Percentiles rank a stretch among this genome's conserved stretches.
These are phyloP conservation scores for Calliopum simillimum DNA, from an alignment of 2,888 invertebrate genomes.

Conservation along the genomic window DNA sequence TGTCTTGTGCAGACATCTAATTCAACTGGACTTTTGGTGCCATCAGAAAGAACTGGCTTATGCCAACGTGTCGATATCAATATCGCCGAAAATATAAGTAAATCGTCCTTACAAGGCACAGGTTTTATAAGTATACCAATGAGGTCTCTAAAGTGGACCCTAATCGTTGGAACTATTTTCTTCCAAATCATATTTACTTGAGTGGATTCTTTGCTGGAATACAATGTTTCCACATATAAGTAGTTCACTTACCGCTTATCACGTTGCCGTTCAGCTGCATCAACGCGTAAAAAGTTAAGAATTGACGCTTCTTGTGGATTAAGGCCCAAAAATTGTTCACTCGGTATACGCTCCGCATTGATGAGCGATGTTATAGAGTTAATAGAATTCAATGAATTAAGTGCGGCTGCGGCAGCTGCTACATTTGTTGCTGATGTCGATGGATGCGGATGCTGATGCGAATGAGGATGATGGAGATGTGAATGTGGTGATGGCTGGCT, in stretches of 20 bases:
- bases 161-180: too few species aligned
- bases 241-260: conserved; percentile 71
- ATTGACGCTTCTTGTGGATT: conserved; percentile 72
- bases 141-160: too few species aligned
- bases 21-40: too few species aligned
- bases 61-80: too few species aligned
- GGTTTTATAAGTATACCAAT: too few species aligned
- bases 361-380: conserved; percentile 67
- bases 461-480: conserved; percentile 50
- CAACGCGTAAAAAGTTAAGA: conserved; percentile 75
- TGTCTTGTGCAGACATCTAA: too few species aligned
- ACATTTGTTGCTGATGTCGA: conserved; percentile 46
- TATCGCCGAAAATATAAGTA: too few species aligned
- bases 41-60: too few species aligned
- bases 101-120: too few species aligned
- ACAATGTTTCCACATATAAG: not conserved
- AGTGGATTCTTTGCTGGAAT: not conserved
- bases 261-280: conserved; percentile 73
- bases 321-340: conserved; percentile 68
- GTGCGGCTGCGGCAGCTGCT: conserved; percentile 51
- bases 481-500: conserved; percentile 40
- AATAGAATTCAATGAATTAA: conserved; percentile 60
- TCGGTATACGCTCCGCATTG: conserved; percentile 72
- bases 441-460: conserved; percentile 47
- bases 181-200: too few species aligned